Evolutionary conservation across 1,140 invertebrate species (phyloP).

Genomic region (Pseudomyrmex dendroicus): DNA sequence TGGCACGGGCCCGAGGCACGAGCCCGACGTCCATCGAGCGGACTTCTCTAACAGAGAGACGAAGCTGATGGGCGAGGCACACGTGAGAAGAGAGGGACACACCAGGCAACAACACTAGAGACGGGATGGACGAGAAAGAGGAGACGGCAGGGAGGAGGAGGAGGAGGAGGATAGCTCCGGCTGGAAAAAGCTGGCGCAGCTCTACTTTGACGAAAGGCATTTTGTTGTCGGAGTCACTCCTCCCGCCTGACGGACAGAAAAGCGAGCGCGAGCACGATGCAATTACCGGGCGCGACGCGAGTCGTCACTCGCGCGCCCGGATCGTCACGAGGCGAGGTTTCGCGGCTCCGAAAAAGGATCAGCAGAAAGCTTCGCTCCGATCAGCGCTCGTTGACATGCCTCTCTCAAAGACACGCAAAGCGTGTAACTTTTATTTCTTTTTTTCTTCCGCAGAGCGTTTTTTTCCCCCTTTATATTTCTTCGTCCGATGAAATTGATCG

Average conservation of each 20-base stretch:
- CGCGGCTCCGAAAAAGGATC: constrained; percentile 48
- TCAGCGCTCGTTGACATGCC: constrained; percentile 56
- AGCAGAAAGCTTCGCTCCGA: constrained; percentile 49
- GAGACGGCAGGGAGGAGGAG: constrained; percentile 5
- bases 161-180: constrained; percentile 9
- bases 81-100: constrained; percentile 5
- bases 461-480: background rate
- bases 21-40: constrained; percentile 65
- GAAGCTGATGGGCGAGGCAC: constrained; percentile 14
- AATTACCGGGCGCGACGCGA: constrained; percentile 68
- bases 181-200: constrained; percentile 69
- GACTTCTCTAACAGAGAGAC: constrained; percentile 39
- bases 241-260: constrained; percentile 69
- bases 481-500: background rate
- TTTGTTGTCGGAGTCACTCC: constrained; percentile 70
- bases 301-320: constrained; percentile 48
- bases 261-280: constrained; percentile 71
- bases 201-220: constrained; percentile 72
- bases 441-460: constrained; percentile 13
- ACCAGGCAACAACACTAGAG: constrained; percentile 27
- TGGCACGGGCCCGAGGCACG: constrained; percentile 50
- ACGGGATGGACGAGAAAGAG: constrained; percentile 4
- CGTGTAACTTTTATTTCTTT: constrained; percentile 13
- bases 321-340: constrained; percentile 48
- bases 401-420: constrained; percentile 37